Base-by-base conservation (phyloP, 1,140 invertebrate genomes). In the Zaprionus ornatus region DNA sequence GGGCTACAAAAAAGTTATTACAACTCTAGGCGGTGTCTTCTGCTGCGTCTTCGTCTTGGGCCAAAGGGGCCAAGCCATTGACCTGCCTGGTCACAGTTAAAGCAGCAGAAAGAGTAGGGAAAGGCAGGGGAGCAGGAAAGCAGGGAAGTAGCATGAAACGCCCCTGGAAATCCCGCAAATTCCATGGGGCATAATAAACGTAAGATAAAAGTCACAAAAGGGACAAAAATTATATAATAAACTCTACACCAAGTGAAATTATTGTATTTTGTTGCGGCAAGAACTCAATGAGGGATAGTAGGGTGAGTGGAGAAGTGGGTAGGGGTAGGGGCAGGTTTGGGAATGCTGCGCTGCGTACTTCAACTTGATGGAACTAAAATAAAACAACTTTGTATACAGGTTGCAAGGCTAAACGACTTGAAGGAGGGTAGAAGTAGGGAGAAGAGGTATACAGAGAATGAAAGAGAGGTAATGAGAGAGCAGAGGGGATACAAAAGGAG, bases 191-290 rank as follows among this genome's bases (percentile, higher is more conserved):
- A 91, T 90, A 90, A 90, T 90, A 90, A 90, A 90, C 86, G 87
- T 80, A 86, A 90, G 86, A 90, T 90, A 90, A 90, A 90, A 90
- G 86, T 90, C 86, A 90, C 40, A 90, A 83, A 82, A 90, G 87
- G 86, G 86, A 90, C 86, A 90, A 86, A 81, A 90, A 90, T 90
- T 90, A 90, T 86, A 90, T 90, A 90, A 90, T 90, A 86, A 90
- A 90, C 82, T 90, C 79, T 86, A 74, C 85, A 79, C 45, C 74
- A 88, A 90, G 82, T 88, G 77, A 84, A 88, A 88, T 90, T 84
- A 88, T 90, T 88, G 78, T 64, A 55, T 75, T 63, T 71, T 75
- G 55, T 71, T 71, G 42, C 32, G 50, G 40, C 19, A 37, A 25
- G 35, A 52, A 29, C 35, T 21, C 19, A 19, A 35, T 27, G 29